These are phyloP conservation scores for Orthonyx spaldingii DNA, from an alignment of 2,113 vertebrate species.

Conservation along the genomic window DNA sequence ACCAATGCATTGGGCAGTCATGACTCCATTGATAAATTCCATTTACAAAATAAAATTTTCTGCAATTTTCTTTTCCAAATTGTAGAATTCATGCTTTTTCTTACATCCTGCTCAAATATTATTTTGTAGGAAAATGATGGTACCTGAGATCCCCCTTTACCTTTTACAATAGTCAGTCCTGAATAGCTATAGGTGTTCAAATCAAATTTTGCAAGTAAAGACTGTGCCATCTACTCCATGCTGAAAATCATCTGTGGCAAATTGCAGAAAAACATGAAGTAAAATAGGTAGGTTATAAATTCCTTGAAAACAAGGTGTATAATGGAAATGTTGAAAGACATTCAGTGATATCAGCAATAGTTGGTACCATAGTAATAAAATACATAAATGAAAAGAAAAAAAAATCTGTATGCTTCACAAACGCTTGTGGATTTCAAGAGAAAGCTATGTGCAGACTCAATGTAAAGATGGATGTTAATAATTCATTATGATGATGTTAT, in stretches of 20 bases:
- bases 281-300: constrained; percentile 67
- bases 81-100: neutral
- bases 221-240: constrained; percentile 23
- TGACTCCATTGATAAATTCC: neutral
- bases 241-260: constrained; percentile 53
- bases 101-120: neutral
- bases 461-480: constrained; percentile 54
- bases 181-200: constrained; percentile 24
- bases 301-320: constrained; percentile 66
- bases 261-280: constrained; percentile 43
- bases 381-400: constrained; percentile 56
- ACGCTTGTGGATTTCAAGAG: constrained; percentile 55
- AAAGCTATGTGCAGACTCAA: constrained; percentile 40
- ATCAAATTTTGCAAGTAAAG: constrained; percentile 50
- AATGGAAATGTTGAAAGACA: constrained; percentile 70
- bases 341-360: constrained; percentile 53
- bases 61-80: neutral
- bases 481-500: constrained; percentile 46
- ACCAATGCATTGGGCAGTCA: neutral
- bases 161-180: constrained; percentile 30
- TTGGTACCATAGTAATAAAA: constrained; percentile 59
- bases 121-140: neutral
- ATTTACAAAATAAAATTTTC: neutral
- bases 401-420: constrained; percentile 35
- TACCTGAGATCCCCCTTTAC: neutral